These are phyloP conservation scores for Tichodroma muraria DNA, from an alignment of 2,113 vertebrate species.

Conservation along the genomic window DNA sequence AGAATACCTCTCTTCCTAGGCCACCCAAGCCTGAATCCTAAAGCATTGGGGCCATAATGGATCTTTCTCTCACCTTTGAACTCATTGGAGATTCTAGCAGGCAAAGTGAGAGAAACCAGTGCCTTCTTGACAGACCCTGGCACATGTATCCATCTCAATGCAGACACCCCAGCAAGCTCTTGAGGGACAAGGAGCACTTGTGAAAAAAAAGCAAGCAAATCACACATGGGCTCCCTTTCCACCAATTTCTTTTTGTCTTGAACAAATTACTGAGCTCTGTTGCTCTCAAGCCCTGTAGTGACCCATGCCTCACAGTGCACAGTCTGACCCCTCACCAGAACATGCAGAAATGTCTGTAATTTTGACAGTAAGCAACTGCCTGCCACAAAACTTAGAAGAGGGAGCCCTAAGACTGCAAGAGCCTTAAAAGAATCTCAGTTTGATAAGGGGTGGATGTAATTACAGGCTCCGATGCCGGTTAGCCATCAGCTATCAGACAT, in stretches of 20 bases:
- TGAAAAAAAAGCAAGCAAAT: neutral
- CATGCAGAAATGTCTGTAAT: neutral
- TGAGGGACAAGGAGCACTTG: neutral
- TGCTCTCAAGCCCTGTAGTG: neutral
- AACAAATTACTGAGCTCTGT: neutral
- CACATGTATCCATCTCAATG: rapidly evolving
- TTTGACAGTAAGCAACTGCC: neutral
- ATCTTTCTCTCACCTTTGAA: neutral
- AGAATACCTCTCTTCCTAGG: neutral
- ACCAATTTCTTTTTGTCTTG: neutral
- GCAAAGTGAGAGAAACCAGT: neutral
- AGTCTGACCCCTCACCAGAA: neutral
- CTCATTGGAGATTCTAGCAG: neutral
- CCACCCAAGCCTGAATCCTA: neutral
- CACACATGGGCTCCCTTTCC: neutral
- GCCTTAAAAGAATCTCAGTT: neutral
- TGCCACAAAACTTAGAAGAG: neutral
- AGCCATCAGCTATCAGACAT: no score
- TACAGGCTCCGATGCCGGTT: neutral
- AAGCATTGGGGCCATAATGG: neutral
- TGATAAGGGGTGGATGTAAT: neutral
- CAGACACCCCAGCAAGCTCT: neutral
- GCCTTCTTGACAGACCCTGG: neutral
- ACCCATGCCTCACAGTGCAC: neutral
- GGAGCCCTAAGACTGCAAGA: neutral